Conservation (phyloP, 2,888 invertebrate genomes). For the Anticlea derivata region DNA sequence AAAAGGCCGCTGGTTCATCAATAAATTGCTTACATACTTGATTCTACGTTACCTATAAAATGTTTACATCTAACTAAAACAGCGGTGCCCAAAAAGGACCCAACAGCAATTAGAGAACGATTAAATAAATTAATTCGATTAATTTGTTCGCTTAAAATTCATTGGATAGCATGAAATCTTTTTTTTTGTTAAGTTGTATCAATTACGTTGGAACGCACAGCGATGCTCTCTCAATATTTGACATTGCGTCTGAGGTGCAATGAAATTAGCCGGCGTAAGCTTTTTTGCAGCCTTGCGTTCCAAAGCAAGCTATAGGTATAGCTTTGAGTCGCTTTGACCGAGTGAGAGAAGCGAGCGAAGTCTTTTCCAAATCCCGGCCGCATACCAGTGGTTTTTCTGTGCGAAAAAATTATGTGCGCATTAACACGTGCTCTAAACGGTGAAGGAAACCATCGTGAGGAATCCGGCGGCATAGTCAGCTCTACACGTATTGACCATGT, state of each 20-base stretch:
- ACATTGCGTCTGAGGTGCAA: slow-evolving; percentile 49
- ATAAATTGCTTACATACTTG: not conserved
- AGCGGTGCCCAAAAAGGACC: slow-evolving; percentile 24
- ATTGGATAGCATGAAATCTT: slow-evolving; percentile 41
- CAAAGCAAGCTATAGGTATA: slow-evolving; percentile 8
- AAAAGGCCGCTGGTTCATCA: not conserved
- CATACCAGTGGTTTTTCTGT: too few species aligned
- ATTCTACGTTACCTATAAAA: not conserved
- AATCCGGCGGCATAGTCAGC: too few species aligned
- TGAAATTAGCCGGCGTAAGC: slow-evolving; percentile 45
- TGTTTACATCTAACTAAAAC: slow-evolving; percentile 5
- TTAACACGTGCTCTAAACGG: too few species aligned
- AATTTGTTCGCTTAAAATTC: slow-evolving; percentile 59
- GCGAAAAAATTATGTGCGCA: too few species aligned
- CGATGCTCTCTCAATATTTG: slow-evolving; percentile 42
- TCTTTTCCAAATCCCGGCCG: too few species aligned
- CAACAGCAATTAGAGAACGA: slow-evolving; percentile 30
- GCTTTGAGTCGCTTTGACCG: too few species aligned
- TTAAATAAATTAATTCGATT: slow-evolving; percentile 52
- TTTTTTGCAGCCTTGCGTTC: slow-evolving; percentile 24
- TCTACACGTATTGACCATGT: too few species aligned
- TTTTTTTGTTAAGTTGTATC: slow-evolving; percentile 47
- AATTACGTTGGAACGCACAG: slow-evolving; percentile 48
- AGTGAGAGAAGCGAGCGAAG: too few species aligned
- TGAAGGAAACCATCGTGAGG: too few species aligned